Base-by-base conservation (phyloP, 2,888 invertebrate genomes). In the Agrochola lota region DNA sequence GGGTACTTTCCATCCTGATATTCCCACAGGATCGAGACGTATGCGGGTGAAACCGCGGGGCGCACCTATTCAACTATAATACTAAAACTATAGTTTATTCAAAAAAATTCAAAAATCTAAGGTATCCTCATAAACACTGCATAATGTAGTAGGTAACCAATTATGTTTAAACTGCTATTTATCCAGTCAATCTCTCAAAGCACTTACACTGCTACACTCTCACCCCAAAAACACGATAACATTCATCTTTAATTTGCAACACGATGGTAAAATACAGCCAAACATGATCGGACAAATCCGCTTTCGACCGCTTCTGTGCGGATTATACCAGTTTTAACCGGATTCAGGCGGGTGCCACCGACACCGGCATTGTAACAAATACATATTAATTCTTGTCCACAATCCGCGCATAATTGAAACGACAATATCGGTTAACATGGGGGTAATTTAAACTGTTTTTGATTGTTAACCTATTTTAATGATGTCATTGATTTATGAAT, bases 361-460 rank as follows among this genome's bases (percentile, higher is more conserved):
- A 67, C 71, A 78, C 73, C 67, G 83, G 77, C 70, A 83, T 85
- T 87, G 90, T 87, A 85, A 89, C 88, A 90, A 91, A 91, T 89
- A 88, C 90, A 89, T 89, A 90, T 91, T 89, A 91, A 90, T 91
- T 91, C 84, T 78, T 68, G 75, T 74, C 84, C 86, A 81, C 88
- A 90, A 89, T 89, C 87, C 86, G 72, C 83, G 83, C 86, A 86
- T 91, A 90, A 91, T 92, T 92, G 88, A 90, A 92, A 91, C 83
- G 88, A 88, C 88, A 89, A 91, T 89, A 90, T 90, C 85, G 89
- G 91, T 88, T 88, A 87, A 85, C 83, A 81, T 86, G 84, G 84
- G 90, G 87, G 90, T 92, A 92, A 93, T 93, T 92, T 92, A 89
- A 91, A 90, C 87, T 84, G 89, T 90, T 87, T 91, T 90, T 91